These are phyloP conservation scores for Drosophila gunungcola DNA, from an alignment of 1,140 invertebrate species.

Conservation along the genomic window DNA sequence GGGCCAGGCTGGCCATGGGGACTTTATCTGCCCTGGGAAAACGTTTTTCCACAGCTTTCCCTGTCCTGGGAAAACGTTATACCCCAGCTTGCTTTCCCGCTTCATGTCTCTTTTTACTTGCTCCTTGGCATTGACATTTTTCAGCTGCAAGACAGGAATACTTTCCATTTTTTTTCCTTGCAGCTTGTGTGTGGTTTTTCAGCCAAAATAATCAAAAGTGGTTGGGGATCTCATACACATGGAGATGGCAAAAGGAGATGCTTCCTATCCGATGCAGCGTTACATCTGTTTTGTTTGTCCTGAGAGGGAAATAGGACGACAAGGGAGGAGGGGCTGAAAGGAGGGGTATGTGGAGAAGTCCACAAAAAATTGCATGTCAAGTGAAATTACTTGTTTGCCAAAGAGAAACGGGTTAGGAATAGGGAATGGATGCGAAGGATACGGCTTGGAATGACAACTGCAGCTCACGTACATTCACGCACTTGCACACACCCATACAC, in stretches of 20 bases:
- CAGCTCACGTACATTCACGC: slow-evolving; percentile 28
- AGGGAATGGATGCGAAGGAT: slow-evolving; percentile 23
- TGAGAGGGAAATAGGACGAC: not conserved
- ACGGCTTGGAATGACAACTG: slow-evolving; percentile 25
- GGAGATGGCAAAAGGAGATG: slow-evolving; percentile 20
- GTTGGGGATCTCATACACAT: slow-evolving; percentile 26
- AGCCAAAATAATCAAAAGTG: slow-evolving; percentile 73
- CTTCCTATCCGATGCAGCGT: slow-evolving; percentile 45
- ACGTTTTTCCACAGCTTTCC: slow-evolving; percentile 7
- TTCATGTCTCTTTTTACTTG: slow-evolving; percentile 18
- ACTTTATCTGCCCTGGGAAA: slow-evolving; percentile 8
- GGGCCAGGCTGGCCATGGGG: not conserved
- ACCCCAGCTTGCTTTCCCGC: slow-evolving; percentile 10
- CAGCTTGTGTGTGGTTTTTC: slow-evolving; percentile 38
- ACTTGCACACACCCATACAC: not conserved
- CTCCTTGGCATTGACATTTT: slow-evolving; percentile 60
- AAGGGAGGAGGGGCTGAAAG: too few species aligned
- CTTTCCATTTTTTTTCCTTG: slow-evolving; percentile 56
- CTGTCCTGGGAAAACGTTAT: slow-evolving; percentile 19
- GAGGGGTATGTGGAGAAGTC: slow-evolving; percentile 8
- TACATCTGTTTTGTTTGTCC: slow-evolving; percentile 71
- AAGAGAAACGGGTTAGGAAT: slow-evolving; percentile 41
- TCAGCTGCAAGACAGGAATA: slow-evolving; percentile 54
- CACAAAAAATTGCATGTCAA: slow-evolving; percentile 78
- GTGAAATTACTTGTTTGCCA: slow-evolving; percentile 80